These are phyloP conservation scores for Salminus brasiliensis DNA, from an alignment of 2,113 vertebrate species.

Conservation along the genomic window DNA sequence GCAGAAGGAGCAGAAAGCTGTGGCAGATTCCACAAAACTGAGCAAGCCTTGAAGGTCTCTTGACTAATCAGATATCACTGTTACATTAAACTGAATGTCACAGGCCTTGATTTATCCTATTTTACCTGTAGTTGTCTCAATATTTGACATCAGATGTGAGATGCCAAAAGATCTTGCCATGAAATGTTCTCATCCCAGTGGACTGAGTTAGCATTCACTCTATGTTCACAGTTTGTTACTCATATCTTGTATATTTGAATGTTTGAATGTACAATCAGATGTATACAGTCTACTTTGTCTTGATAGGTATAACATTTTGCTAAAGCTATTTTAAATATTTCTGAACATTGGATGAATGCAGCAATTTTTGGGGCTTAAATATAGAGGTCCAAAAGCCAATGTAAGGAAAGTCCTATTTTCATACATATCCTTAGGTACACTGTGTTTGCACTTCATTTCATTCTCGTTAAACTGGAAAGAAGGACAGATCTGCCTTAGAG, in stretches of 20 bases:
- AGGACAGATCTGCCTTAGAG: slow-evolving; percentile 39
- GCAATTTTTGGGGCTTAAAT: slow-evolving; percentile 7
- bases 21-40: neutral
- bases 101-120: neutral
- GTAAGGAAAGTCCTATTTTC: slow-evolving; percentile 29
- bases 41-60: slow-evolving; percentile 13
- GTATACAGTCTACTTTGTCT: slow-evolving; percentile 16
- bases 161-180: neutral
- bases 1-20: slow-evolving; percentile 10
- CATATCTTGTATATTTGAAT: slow-evolving; percentile 44
- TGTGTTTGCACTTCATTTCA: slow-evolving; percentile 41
- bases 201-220: neutral
- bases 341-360: slow-evolving; percentile 8
- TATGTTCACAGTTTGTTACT: slow-evolving; percentile 11
- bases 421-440: slow-evolving; percentile 38
- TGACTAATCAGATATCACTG: neutral
- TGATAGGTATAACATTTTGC: neutral
- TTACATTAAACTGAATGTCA: slow-evolving; percentile 17
- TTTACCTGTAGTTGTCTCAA: slow-evolving; percentile 20
- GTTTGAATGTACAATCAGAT: slow-evolving; percentile 37
- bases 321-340: slow-evolving; percentile 30
- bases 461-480: slow-evolving; percentile 31
- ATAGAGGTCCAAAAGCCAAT: slow-evolving; percentile 23
- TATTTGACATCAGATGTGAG: neutral
- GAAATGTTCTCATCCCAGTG: neutral